Base-by-base conservation (phyloP, 2,888 invertebrate genomes). In the Oasisia sp. region DNA sequence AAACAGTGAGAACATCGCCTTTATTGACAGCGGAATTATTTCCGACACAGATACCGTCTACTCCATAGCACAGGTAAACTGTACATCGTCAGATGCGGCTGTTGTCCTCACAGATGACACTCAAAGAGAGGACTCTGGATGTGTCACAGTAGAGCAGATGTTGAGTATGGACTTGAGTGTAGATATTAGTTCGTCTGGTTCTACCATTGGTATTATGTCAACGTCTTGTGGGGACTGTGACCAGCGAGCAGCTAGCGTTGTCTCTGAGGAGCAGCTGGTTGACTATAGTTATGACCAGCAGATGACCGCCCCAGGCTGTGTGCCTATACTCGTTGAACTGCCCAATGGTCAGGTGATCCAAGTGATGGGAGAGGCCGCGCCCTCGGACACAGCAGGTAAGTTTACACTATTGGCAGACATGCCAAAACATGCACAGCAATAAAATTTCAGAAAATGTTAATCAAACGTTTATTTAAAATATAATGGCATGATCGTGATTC, bases 301-400 rank as follows among this genome's bases (percentile, higher is more conserved):
- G 74, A 27, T 74, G 74, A 27, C 7, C 2, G 5, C 74, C 14
- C 74, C 74, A 74, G 74, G 74, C 74, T 74, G 74, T 27, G 74
- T 74, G 27, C 74, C 74, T 14, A 74, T 74, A 5, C 74, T 74
- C 74, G 74, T 74, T n/a, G 74, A 74, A 7, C 74, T 74, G 74
- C 74, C 74, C n/a, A n/a, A 74, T 74, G 74, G 74, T 74, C 74
- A 74, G n/a, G 74, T 74, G 74, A 74, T 74, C 27, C 74, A 74
- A 27, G 74, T 74, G 74, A 74, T 74, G 74, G 74, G 74, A 27
- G 74, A 74, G 74, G 74, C 74, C 7, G 74, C 74, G 7, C 27
- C n/a, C 27, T 27, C 74, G 7, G 74, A 74, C 74, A 19, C 74
- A 27, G 74, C 74, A 27, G 2, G 74, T 74, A 19, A 74, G 74